Base-by-base conservation (phyloP, 2,797 vertebrate species). In the Graptemys geographica region DNA sequence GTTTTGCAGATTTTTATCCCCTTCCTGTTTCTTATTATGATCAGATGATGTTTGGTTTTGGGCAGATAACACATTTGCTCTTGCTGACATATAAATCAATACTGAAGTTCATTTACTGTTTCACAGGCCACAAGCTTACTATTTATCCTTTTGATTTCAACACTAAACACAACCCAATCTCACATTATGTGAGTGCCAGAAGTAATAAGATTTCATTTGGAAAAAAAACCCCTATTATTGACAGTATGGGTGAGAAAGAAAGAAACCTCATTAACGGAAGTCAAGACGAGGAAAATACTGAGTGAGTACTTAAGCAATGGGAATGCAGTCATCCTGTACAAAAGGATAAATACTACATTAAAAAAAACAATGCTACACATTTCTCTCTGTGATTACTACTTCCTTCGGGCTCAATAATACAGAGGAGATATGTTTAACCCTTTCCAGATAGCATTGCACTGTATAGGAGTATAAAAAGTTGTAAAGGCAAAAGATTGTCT, bases 131-230 rank as follows among this genome's bases (percentile, higher is more conserved):
- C 51, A 87, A 80, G 41, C 47, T 18, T 65, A 53, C 19, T 78
- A 93, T 89, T 92, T 87, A 90, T 79, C 44, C 81, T 94, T 82
- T 84, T 82, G 57, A 92, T 96, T 96, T 92, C 86, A 89, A 65
- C 80, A 89, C 89, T 91, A 94, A 93, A 95, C 56, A 92, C 5
- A 47, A 62, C 44, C n/a, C n/a, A n/a, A 37, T 69, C 44, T 44
- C 44, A 84, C 49, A 82, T 84, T 90, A 90, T 69, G 11, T 78
- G 82, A 96, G n/a, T 86, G 7, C 23, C 74, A 93, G 4, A 92
- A 90, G 87, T 74, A 94, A 88, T 83, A 86, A 85, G n/a, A 74
- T 83, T 96, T 95, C 69, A 88, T 81, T 31, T 72, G 91, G 8
- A 23, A 8, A 89, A 89, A 90, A 55, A 59, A 96, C 65, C 47